These are phyloP conservation scores for Monarcha castaneiventris DNA, from an alignment of 2,113 vertebrate species.

Conservation along the genomic window DNA sequence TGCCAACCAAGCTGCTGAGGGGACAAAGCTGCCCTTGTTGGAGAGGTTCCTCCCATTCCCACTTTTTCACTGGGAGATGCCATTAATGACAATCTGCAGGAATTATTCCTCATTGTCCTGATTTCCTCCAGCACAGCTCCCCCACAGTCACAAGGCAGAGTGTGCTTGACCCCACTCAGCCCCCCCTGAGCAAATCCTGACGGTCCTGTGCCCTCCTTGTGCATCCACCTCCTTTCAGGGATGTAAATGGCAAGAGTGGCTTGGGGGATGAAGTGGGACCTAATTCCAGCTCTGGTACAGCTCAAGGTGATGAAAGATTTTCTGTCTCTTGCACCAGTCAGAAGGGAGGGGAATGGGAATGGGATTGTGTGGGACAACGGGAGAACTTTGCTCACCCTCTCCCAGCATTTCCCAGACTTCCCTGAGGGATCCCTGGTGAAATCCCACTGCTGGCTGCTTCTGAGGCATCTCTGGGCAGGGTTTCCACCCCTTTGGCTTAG, in stretches of 20 bases:
- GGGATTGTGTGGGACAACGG: neutral
- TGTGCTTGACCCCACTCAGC: neutral
- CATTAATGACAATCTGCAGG: neutral
- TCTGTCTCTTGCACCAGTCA: neutral
- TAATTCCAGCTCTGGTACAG: neutral
- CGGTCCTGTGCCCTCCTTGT: neutral
- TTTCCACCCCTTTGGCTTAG: neutral
- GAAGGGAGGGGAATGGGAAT: neutral
- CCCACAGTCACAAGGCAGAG: neutral
- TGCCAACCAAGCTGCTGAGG: neutral
- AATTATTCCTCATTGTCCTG: neutral
- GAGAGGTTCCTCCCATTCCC: neutral
- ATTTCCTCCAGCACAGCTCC: neutral
- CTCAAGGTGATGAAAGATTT: neutral
- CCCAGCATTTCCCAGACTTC: neutral
- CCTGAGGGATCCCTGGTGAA: neutral
- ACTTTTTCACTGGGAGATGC: neutral
- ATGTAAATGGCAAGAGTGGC: neutral
- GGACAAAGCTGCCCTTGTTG: neutral
- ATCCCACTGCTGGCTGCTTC: neutral
- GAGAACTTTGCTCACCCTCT: neutral
- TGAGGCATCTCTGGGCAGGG: neutral
- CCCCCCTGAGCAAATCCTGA: neutral
- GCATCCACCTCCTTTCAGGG: neutral
- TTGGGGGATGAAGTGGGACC: rapidly evolving